A percentile compares a stretch with the other conserved stretches of the same genome.
Evolutionary conservation across 2,113 vertebrate species (phyloP).

Genomic region (Notiomystis cincta): DNA sequence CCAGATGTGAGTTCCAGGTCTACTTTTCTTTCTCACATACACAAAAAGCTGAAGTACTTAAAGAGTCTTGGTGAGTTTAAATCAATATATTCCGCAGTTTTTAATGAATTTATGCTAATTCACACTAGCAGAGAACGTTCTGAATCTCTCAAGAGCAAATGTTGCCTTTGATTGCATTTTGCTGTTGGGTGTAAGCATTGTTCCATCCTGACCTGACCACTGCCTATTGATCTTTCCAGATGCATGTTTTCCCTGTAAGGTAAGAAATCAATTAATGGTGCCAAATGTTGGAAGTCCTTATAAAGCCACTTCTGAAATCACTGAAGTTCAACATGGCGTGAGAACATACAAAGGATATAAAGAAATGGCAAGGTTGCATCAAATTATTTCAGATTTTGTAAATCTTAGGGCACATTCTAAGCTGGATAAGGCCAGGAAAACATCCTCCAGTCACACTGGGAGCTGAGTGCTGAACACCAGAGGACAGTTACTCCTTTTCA

Average conservation of each 20-base stretch:
- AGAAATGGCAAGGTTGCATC: background rate
- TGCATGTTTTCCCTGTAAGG: background rate
- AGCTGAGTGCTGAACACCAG: background rate
- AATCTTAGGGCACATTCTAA: background rate
- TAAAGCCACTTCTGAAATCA: background rate
- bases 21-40: background rate
- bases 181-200: background rate
- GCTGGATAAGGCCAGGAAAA: background rate
- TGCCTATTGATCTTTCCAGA: background rate
- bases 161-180: slow-evolving; percentile 22
- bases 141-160: background rate
- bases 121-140: background rate
- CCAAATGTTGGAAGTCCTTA: background rate
- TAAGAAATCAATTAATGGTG: background rate
- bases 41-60: background rate
- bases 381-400: background rate
- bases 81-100: background rate
- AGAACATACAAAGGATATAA: background rate
- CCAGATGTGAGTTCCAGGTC: background rate
- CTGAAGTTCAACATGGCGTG: background rate
- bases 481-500: background rate
- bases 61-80: background rate
- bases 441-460: background rate
- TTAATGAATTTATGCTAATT: slow-evolving; percentile 34
- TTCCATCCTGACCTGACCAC: background rate